Conservation (phyloP, 2,888 invertebrate genomes). For the Drosophila eohydei region DNA sequence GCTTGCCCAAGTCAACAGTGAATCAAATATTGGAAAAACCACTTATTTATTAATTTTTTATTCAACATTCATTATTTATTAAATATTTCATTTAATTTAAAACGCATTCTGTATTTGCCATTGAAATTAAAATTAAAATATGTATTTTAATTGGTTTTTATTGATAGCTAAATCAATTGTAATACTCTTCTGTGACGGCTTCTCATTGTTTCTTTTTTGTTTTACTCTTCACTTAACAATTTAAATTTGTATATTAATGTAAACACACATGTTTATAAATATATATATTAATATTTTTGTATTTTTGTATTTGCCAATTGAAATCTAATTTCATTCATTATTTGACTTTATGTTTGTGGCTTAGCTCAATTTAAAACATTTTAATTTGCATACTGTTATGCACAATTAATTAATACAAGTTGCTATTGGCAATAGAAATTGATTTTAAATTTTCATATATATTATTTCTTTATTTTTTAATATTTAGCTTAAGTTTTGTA, state of each 20-base stretch:
- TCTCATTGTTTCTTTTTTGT: constrained; percentile 16
- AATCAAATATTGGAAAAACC: neutral
- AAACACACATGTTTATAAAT: constrained; percentile 7
- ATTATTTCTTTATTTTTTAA: neutral
- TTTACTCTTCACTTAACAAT: constrained; percentile 23
- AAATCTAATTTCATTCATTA: constrained; percentile 21
- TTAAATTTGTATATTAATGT: constrained; percentile 37
- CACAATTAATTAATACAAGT: constrained; percentile 4
- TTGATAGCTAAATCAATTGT: constrained; percentile 32
- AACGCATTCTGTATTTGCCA: constrained; percentile 30
- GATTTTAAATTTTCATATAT: neutral
- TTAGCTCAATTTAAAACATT: constrained; percentile 14
- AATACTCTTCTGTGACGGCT: constrained; percentile 54
- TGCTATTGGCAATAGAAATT: constrained; percentile 7
- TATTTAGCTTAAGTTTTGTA: constrained; percentile 5
- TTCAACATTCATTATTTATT: constrained; percentile 59
- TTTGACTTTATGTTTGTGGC: constrained; percentile 1
- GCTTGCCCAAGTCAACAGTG: neutral
- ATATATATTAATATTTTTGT: constrained; percentile 1
- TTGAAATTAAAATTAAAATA: constrained; percentile 23
- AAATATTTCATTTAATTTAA: constrained; percentile 34
- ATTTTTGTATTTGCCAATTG: constrained; percentile 22
- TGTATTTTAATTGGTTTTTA: constrained; percentile 27
- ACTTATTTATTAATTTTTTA: neutral
- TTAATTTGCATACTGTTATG: constrained; percentile 8